These are phyloP conservation scores for Thalassaphorura encarpata DNA, from an alignment of 1,140 invertebrate genomes.

Conservation along the genomic window DNA sequence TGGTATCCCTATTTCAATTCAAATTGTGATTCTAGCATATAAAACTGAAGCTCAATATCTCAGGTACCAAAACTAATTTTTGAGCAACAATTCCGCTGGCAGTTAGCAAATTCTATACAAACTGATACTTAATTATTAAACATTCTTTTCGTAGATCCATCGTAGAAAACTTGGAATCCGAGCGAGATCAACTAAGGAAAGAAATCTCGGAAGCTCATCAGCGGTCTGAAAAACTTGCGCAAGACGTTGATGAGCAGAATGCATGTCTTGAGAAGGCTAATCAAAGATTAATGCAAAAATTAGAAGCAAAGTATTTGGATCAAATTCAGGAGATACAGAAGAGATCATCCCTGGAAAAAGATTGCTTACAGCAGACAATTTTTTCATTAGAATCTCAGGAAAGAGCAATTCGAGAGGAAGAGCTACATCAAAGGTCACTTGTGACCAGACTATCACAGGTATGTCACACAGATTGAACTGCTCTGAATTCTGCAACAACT, in stretches of 20 bases:
- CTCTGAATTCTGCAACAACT: too few relatives aligned
- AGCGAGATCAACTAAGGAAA: slow-evolving; percentile 61
- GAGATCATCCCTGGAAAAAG: slow-evolving; percentile 57
- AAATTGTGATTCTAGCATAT: too few relatives aligned
- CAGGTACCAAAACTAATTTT: background rate
- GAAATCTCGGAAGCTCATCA: slow-evolving; percentile 72
- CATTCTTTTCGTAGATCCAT: slow-evolving; percentile 17
- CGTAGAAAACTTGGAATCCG: slow-evolving; percentile 35
- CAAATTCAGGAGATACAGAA: slow-evolving; percentile 55
- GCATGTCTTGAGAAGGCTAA: slow-evolving; percentile 60
- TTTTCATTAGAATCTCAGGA: slow-evolving; percentile 48
- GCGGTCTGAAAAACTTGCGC: slow-evolving; percentile 62
- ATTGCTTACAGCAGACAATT: slow-evolving; percentile 48
- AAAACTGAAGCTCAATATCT: background rate
- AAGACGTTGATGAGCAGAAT: slow-evolving; percentile 83
- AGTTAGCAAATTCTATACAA: too few relatives aligned
- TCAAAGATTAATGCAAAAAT: slow-evolving; percentile 47
- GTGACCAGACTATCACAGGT: slow-evolving; percentile 42
- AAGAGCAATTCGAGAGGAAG: slow-evolving; percentile 44
- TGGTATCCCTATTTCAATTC: too few relatives aligned
- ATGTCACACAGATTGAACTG: too few relatives aligned
- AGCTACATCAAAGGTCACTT: slow-evolving; percentile 44
- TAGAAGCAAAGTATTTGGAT: slow-evolving; percentile 66
- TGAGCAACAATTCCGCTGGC: too few relatives aligned
- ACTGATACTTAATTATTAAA: slow-evolving; percentile 44